Conservation (phyloP, 1,140 invertebrate genomes). For the Coenobita brevimanus region DNA sequence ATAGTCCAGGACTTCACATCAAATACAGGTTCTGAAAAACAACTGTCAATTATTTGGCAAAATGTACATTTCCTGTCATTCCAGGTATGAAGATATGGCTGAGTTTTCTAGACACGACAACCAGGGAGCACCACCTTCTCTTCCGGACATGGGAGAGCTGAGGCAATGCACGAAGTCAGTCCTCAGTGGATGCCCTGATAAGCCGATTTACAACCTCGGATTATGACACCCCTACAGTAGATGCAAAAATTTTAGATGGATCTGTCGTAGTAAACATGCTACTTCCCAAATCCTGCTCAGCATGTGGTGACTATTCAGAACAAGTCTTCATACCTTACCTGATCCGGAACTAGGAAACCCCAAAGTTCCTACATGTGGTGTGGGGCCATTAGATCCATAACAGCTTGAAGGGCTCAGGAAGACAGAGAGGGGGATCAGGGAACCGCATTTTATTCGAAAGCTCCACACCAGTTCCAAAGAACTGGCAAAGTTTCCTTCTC, state of each 20-base stretch:
- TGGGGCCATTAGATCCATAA: background rate
- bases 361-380: background rate
- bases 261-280: too few species aligned
- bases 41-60: conserved; percentile 2
- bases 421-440: background rate
- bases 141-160: background rate
- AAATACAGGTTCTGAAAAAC: background rate
- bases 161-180: background rate
- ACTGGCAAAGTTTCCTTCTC: too few species aligned
- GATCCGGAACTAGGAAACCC: background rate
- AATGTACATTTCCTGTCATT: background rate
- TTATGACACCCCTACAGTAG: too few species aligned
- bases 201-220: too few species aligned
- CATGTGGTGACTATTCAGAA: too few species aligned
- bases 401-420: too few species aligned
- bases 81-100: background rate
- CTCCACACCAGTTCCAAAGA: too few species aligned
- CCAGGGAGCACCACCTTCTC: too few species aligned
- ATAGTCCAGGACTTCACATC: background rate
- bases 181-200: background rate
- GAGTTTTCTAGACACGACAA: background rate
- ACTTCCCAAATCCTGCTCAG: background rate
- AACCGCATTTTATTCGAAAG: too few species aligned
- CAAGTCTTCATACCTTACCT: background rate
- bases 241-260: too few species aligned